Percentiles rank a stretch among this genome's conserved stretches.
These are phyloP conservation scores for Rhingia rostrata DNA, from an alignment of 2,888 invertebrate genomes.

Conservation along the genomic window DNA sequence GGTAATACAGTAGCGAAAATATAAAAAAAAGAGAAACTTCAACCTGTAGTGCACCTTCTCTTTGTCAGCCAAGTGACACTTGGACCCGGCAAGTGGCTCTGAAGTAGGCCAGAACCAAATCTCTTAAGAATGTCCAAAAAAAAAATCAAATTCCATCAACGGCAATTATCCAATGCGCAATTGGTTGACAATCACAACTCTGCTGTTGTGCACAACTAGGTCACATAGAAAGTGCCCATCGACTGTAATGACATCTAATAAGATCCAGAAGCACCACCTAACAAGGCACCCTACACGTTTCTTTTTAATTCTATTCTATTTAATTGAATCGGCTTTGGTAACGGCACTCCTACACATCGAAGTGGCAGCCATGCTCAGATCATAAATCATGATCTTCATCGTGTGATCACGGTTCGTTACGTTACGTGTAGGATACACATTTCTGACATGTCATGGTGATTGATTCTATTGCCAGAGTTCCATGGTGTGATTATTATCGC, in stretches of 20 bases:
- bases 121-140: slow-evolving; percentile 23
- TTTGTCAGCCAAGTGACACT: neutral
- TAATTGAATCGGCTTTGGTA: slow-evolving; percentile 58
- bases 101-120: slow-evolving; percentile 32
- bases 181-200: slow-evolving; percentile 2
- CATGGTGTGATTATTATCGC: slow-evolving; percentile 59
- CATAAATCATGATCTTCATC: slow-evolving; percentile 54
- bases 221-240: slow-evolving; percentile 54
- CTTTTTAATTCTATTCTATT: slow-evolving; percentile 37
- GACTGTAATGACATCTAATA: slow-evolving; percentile 33
- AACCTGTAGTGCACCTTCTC: neutral
- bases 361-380: neutral
- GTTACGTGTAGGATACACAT: slow-evolving; percentile 11
- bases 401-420: slow-evolving; percentile 33
- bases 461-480: slow-evolving; percentile 56
- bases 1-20: neutral
- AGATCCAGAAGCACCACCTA: slow-evolving; percentile 47
- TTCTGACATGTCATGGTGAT: slow-evolving; percentile 59
- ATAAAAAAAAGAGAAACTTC: slow-evolving; percentile 46
- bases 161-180: slow-evolving; percentile 43
- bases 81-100: neutral
- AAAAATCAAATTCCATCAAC: slow-evolving; percentile 16
- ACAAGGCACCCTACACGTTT: slow-evolving; percentile 32
- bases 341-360: slow-evolving; percentile 59
- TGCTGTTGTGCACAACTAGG: slow-evolving; percentile 25